A percentile compares a stretch with the other conserved stretches of the same genome.
Conservation (phyloP, 1,140 invertebrate genomes). For the Nasonia giraulti region DNA sequence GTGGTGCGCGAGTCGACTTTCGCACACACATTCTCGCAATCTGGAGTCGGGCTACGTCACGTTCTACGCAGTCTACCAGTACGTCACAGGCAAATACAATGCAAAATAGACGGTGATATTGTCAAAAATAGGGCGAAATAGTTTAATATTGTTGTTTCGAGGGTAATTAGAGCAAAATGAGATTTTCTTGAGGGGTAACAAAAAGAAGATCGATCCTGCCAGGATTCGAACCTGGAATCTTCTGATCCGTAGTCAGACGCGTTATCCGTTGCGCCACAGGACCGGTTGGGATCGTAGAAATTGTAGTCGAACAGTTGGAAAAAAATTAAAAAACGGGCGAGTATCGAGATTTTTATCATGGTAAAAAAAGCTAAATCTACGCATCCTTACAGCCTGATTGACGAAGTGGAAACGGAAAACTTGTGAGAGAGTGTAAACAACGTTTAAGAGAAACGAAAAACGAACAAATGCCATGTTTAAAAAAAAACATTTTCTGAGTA, state of each 20-base stretch:
- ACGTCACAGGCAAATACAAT: too few species aligned
- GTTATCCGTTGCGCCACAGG: constrained; percentile 94
- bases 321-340: constrained; percentile 10
- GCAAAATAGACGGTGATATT: not conserved
- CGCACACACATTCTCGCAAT: too few species aligned
- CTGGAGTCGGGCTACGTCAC: too few species aligned
- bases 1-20: too few species aligned
- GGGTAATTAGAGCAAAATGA: not conserved
- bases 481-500: too few species aligned
- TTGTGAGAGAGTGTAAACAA: too few species aligned
- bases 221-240: constrained; percentile 94
- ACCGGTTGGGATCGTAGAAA: constrained; percentile 68
- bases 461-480: too few species aligned
- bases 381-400: too few species aligned
- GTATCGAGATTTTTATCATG: not conserved
- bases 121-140: not conserved
- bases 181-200: not conserved
- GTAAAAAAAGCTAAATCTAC: not conserved
- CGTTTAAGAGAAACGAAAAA: too few species aligned
- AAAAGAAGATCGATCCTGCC: constrained; percentile 81
- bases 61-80: too few species aligned
- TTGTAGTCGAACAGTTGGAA: not conserved
- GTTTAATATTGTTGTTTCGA: not conserved
- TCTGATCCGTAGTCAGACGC: constrained; percentile 94
- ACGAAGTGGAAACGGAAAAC: too few species aligned